Conservation (phyloP, 1,140 invertebrate species). For the Heliconius hewitsoni region DNA sequence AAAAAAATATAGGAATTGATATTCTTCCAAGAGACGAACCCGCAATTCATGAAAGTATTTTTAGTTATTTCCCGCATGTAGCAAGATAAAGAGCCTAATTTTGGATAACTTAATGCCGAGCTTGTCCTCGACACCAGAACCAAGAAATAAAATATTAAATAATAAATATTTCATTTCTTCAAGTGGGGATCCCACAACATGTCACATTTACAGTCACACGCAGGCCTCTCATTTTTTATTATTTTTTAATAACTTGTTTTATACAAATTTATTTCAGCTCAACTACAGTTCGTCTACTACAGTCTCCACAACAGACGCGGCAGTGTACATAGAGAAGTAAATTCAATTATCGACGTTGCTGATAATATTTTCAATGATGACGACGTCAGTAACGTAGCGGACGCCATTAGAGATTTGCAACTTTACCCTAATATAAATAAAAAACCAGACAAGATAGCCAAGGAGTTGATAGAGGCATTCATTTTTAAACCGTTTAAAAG, state of each 20-base stretch:
- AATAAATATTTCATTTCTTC: too few relatives aligned
- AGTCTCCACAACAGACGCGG: conserved; percentile 21
- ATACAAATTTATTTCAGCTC: not conserved
- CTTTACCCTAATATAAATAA: conserved; percentile 14
- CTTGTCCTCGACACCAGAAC: too few relatives aligned
- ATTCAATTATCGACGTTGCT: conserved; percentile 31
- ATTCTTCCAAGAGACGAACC: too few relatives aligned
- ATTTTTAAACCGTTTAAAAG: conserved; percentile 22
- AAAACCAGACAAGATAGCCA: conserved; percentile 4
- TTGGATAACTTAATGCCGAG: too few relatives aligned
- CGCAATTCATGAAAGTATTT: too few relatives aligned
- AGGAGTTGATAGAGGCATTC: conserved; percentile 13
- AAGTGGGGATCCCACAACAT: too few relatives aligned
- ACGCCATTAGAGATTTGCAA: conserved; percentile 17
- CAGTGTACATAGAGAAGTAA: not conserved
- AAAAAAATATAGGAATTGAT: too few relatives aligned
- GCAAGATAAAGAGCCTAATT: too few relatives aligned
- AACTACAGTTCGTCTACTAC: not conserved
- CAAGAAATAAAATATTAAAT: too few relatives aligned
- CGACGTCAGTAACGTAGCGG: conserved; percentile 6
- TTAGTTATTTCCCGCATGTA: too few relatives aligned
- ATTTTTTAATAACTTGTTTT: not conserved
- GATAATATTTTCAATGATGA: conserved; percentile 24
- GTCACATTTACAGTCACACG: too few relatives aligned
- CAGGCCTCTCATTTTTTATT: not conserved